phyloP scores from a whole-genome alignment of 2,797 vertebrate species.

The Todus mexicanus region DNA sequence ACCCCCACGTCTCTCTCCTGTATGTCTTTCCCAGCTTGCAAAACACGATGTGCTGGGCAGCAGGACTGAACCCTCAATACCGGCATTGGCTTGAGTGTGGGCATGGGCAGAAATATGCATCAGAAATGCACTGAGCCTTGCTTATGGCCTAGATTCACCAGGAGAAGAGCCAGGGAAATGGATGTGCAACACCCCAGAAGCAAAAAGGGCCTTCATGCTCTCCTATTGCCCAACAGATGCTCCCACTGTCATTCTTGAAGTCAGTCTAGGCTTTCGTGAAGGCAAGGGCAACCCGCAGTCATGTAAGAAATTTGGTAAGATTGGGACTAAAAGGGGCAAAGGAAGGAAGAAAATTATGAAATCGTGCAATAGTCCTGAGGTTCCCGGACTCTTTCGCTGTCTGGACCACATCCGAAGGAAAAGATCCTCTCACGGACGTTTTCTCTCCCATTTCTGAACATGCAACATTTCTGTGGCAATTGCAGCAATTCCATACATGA shows the following conservation, averaged over 20 bases:
- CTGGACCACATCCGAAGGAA: constrained; percentile 61
- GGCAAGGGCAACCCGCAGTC: background rate
- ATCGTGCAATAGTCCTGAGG: constrained; percentile 23
- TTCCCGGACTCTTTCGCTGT: constrained; percentile 22
- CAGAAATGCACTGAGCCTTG: background rate
- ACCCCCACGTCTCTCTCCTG: fast-evolving
- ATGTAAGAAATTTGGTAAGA: constrained; percentile 31
- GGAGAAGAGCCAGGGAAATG: background rate
- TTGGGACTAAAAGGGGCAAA: constrained; percentile 5
- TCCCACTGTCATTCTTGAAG: background rate
- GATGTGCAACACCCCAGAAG: background rate
- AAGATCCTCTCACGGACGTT: constrained; percentile 32
- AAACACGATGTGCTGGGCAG: background rate
- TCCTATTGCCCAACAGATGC: background rate
- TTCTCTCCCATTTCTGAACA: constrained; percentile 40
- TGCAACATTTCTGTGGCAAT: constrained; percentile 63
- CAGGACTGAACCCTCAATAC: background rate
- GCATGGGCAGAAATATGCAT: background rate
- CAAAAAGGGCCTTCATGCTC: background rate
- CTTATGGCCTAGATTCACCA: background rate
- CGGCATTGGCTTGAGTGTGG: background rate
- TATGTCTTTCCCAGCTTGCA: background rate
- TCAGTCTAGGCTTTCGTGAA: background rate
- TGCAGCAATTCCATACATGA: constrained; percentile 61
- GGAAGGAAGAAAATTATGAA: constrained; percentile 50